Base-by-base conservation (phyloP, 2,113 vertebrate species). In the Calidris pugnax region DNA sequence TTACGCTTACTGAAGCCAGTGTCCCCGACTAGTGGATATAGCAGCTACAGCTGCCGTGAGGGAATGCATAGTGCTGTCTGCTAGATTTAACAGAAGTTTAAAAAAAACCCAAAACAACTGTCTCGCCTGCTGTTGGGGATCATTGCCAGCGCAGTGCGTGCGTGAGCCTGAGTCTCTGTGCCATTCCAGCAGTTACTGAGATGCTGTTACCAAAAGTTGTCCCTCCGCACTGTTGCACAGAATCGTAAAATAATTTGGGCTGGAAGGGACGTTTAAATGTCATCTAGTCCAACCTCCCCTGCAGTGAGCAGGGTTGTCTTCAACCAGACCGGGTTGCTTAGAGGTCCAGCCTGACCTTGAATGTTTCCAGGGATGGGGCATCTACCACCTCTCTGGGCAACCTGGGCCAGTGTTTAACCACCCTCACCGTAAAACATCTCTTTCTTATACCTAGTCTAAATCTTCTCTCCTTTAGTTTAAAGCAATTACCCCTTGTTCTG, bases 61-160 rank as follows among this genome's bases (percentile, higher is more conserved):
- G 41, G 75, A 85, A 81, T 6, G 56, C 30, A 66, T 6, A 0
- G 26, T 7, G 26, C 48, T 80, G 28, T 5, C 48, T 79, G 57
- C 22, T 85, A 14, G 53, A 14, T 69, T 60, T 53, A 41, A 50
- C 2, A 55, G 17, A 59, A 26, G 12, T 55, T 68, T 27, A 12
- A 5, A 30, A 67, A 67, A 30, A 67, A 35, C 22, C 60, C 37
- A 7, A 47, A 73, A 2, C 7, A 37, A 16, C 56, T 13, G 11
- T 23, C 50, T 71, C 4, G 7, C 43, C 41, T 60, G 50, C 48
- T 64, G 0, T 1, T 55, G 37, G 53, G 35, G 39, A n/a, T 32
- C 1, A 4, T 14, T 63, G 27, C 59, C 33, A 32, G 48, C 0
- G 2, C n/a, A 4, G 4, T 7, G 12, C 5, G 2, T n/a, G 51